Evolutionary conservation across 2,888 invertebrate species (phyloP), one percentile per base, ranked within the genome.

Genomic region (Aphidoletes aphidimyza): DNA sequence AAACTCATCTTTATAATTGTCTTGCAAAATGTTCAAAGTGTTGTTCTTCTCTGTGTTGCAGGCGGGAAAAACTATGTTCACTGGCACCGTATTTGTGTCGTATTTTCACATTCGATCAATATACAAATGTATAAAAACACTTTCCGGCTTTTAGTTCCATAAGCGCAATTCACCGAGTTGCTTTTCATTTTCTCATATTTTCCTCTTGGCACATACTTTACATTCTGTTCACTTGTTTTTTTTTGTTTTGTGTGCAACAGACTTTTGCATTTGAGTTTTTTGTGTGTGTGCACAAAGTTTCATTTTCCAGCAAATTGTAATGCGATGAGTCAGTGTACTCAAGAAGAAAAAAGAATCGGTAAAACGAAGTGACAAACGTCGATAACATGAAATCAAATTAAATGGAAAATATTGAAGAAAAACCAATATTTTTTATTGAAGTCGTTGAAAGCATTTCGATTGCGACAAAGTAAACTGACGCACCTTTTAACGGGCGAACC

Each of bases 111-210:
- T 69, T 14, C 69, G 30, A 69, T 69, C 69, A 30, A 69, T 69
- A 69, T 69, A 69, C 69, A 69, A 69, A 69, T 69, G 69, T 30
- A 69, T 69, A 69, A 69, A 69, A 69, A 69, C 69, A 54, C 54
- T 54, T 54, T 54, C 54, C 54, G 69, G 30, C 69, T 69, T 69
- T 69, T 69, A 69, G 30, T 69, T 69, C 69, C 34, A 69, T 34
- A 69, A 69, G 69, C 69, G 26, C 30, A 69, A n/a, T 69, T 30
- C 69, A 30, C 69, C 69, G 14, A 69, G 69, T 69, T 30, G 69
- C 30, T 69, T n/a, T 69, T 14, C 34, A 69, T 69, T 69, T 69
- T 69, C n/a, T 30, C 14, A 69, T 69, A 14, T 9, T 69, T 69
- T 69, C 34, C 14, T 69, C 69, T 69, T 69, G 3, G 14, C 69